Conservation (phyloP, 2,888 invertebrate species). For the Dasypolia templi region DNA sequence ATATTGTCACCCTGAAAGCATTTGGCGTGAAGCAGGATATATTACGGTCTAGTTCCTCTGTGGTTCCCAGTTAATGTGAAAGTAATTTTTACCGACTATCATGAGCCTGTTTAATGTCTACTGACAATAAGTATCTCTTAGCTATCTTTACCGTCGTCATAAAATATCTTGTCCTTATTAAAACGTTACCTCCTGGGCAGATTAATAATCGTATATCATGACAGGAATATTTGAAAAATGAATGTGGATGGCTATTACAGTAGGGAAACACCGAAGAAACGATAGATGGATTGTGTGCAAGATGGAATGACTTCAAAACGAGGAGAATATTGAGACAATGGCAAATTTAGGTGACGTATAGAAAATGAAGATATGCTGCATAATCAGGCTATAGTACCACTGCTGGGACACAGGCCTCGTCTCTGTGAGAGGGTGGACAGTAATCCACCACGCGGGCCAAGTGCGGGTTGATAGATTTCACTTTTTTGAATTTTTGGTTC, state of each 20-base stretch:
- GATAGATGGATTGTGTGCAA: too few species aligned
- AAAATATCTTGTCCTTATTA: conserved; percentile 13
- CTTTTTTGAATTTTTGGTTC: too few species aligned
- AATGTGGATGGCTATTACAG: not conserved
- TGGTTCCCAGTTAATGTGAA: conserved; percentile 17
- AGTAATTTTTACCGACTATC: conserved; percentile 19
- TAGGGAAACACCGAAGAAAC: too few species aligned
- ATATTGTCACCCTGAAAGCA: conserved; percentile 20
- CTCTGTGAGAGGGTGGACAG: too few species aligned
- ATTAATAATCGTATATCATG: not conserved
- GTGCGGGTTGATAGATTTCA: too few species aligned
- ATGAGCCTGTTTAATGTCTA: conserved; percentile 24
- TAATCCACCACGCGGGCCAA: too few species aligned
- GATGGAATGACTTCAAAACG: too few species aligned
- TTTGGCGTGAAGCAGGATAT: conserved; percentile 37
- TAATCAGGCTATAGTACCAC: too few species aligned
- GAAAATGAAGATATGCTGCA: too few species aligned
- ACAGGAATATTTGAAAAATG: not conserved
- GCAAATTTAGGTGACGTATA: too few species aligned
- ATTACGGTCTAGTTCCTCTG: conserved; percentile 18
- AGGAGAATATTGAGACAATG: too few species aligned
- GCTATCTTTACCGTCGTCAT: conserved; percentile 26
- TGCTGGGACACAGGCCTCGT: too few species aligned
- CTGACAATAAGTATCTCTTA: conserved; percentile 21
- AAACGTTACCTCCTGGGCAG: not conserved